Base-by-base conservation (phyloP, 53 echinoderm and acorn worm genomes). In the Arbacia lixula region DNA sequence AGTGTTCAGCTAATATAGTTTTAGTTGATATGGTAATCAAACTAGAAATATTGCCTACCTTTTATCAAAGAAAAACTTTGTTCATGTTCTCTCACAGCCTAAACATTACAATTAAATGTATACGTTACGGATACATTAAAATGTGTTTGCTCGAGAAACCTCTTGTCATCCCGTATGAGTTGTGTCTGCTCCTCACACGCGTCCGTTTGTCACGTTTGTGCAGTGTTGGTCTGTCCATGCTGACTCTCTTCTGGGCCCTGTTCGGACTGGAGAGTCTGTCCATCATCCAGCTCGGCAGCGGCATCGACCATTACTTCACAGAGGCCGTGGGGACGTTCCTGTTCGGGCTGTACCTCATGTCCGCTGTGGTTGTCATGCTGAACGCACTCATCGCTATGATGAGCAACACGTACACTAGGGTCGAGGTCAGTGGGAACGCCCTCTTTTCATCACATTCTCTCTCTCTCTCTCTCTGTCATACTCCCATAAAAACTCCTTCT, bases 301-400 rank as follows among this genome's bases (percentile, higher is more conserved):
- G 83, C 57, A 91, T 85, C 22, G 64, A 92, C 5, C 97, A 97
- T 50, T 73, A 65, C 68, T 91, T 93, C 66, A 94, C 94, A 8
- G 94, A 97, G 76, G 90, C 87, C 6, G 87, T 97, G 27, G 97
- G 92, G 8, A 88, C 87, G 14, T 26, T 94, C 40, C 78, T 97
- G 41, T 97, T 88, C 54, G 94, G 92, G 0, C 77, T 94, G 42
- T 94, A 97, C 60, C 84, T 93, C 82, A 90, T 97, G 88, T 91
- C 92, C 8, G 94, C 97, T 11, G 97, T 97, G 36, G 97, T 97
- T n/a, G 97, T 97, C 55, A 91, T 97, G 89, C 76, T 97, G 6
- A 97, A 96, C 58, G 93, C 93, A 9, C 82, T 97, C 17, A 97
- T 97, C 39, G 97, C 97, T 40, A 93, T 97, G 94, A 97, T 97